Conservation (phyloP, 2,113 vertebrate species). For the Forbesichthys papilliferus region DNA sequence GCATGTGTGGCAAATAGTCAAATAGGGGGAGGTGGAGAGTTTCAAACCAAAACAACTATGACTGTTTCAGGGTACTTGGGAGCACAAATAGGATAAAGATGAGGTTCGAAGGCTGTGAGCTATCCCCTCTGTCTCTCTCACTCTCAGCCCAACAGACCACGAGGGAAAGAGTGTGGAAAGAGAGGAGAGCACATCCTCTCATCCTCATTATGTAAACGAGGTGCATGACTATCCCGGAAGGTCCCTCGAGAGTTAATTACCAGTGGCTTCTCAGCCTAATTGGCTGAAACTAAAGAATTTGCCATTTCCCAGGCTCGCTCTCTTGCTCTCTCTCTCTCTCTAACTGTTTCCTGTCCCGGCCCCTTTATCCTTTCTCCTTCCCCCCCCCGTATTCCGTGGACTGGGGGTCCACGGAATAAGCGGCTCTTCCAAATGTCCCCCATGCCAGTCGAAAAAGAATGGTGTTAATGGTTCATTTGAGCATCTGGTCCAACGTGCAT, state of each 20-base stretch:
- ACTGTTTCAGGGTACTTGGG: too few species aligned
- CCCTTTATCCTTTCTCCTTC: slow-evolving; percentile 18
- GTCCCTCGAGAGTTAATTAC: slow-evolving; percentile 81
- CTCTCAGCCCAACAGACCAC: slow-evolving; percentile 60
- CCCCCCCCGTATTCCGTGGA: not conserved
- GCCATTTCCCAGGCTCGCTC: slow-evolving; percentile 62
- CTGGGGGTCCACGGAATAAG: not conserved
- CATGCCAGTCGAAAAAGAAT: slow-evolving; percentile 56
- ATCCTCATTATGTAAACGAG: slow-evolving; percentile 81
- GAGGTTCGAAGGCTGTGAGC: too few species aligned
- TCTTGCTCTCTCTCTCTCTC: slow-evolving; percentile 37
- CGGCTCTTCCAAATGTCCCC: slow-evolving; percentile 49
- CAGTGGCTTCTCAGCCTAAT: slow-evolving; percentile 80
- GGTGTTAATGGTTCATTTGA: slow-evolving; percentile 68
- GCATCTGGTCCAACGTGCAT: slow-evolving; percentile 81
- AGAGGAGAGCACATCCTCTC: slow-evolving; percentile 58
- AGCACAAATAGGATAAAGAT: too few species aligned
- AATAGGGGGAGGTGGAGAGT: too few species aligned
- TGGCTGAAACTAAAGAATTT: slow-evolving; percentile 81
- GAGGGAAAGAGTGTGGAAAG: slow-evolving; percentile 42
- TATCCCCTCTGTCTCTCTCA: not conserved
- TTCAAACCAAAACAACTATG: too few species aligned
- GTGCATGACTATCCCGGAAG: slow-evolving; percentile 78
- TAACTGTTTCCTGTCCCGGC: slow-evolving; percentile 27
- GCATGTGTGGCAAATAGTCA: too few species aligned